These are phyloP conservation scores for Anolis apletophallus DNA, from an alignment of 2,797 vertebrate genomes.

Conservation along the genomic window DNA sequence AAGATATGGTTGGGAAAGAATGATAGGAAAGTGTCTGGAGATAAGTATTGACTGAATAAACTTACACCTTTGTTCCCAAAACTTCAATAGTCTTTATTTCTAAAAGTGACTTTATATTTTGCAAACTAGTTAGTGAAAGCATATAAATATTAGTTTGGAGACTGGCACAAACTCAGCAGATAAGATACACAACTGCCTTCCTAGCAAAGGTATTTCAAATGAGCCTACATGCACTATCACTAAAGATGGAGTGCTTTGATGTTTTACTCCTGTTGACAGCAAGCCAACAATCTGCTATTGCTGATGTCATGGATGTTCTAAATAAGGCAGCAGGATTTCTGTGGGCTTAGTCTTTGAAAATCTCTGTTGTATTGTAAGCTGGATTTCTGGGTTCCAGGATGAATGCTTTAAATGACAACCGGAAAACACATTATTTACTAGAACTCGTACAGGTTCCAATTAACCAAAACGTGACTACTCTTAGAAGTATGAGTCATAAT, in stretches of 20 bases:
- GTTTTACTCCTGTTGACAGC: constrained; percentile 50
- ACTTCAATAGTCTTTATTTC: background rate
- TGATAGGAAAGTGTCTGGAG: background rate
- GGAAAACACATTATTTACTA: background rate
- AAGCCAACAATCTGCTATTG: constrained; percentile 41
- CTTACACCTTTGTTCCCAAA: background rate
- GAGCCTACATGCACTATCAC: constrained; percentile 7
- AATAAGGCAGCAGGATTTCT: constrained; percentile 41
- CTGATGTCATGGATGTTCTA: constrained; percentile 57
- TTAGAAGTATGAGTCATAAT: background rate
- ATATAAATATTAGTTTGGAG: background rate
- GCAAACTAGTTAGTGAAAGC: background rate
- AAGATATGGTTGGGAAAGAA: background rate
- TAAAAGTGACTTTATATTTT: background rate
- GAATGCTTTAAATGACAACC: constrained; percentile 25
- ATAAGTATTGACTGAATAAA: background rate
- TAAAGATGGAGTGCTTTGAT: constrained; percentile 45
- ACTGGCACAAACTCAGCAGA: constrained; percentile 31
- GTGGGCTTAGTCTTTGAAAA: constrained; percentile 66
- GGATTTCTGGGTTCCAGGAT: constrained; percentile 14
- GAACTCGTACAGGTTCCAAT: background rate
- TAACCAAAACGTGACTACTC: background rate
- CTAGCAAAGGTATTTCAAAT: constrained; percentile 38
- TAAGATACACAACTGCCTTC: constrained; percentile 7
- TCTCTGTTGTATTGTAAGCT: constrained; percentile 51